Evolutionary conservation across 2,797 vertebrate genomes (phyloP), one percentile per base, ranked within the genome.

Genomic region (Eurystomus glaucurus): DNA sequence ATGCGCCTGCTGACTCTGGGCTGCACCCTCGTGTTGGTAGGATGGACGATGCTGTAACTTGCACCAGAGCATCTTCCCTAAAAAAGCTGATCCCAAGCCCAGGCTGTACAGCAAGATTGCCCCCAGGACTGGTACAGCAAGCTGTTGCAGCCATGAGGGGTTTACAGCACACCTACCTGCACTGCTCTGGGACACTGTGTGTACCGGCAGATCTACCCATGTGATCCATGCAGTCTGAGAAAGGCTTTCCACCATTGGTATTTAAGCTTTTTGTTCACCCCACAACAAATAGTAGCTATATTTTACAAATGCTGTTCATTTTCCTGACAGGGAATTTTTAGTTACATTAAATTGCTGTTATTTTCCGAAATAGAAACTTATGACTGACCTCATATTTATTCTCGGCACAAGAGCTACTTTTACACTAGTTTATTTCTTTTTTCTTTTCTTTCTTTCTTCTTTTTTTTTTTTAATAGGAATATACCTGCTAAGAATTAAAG

Each of bases 401-500:
- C 21, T 66, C n/a, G 58, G 14, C 28, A 70, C 14, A 41, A 90
- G 52, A 90, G 21, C 8, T 70, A 62, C 5, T 23, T 60, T 46
- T 25, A 31, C 6, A 28, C 1, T 26, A 28, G 25, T 54, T 74
- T 54, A 1, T 61, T 8, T 3, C 37, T 37, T 37, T 37, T 37
- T 37, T 37, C 37, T 37, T 37, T 37, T 37, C 9, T 37, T 37
- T 37, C 9, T 37, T 37, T 37, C 7, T 22, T 25, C 8, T 33
- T 16, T 31, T 46, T 48, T 52, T 29, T 31, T 3, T 64, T 43
- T 6, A 23, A 37, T 23, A 62, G 19, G 20, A 85, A 58, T 64
- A 45, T 90, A 92, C 84, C 92, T 94, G 57, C 11, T 81, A 91
- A 76, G 45, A 81, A 87, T 92, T 90, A 89, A 51, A 93, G 79